A percentile compares a stretch with the other conserved stretches of the same genome.
Evolutionary conservation across 2,797 vertebrate species (phyloP).

Genomic region (Lates japonicus): DNA sequence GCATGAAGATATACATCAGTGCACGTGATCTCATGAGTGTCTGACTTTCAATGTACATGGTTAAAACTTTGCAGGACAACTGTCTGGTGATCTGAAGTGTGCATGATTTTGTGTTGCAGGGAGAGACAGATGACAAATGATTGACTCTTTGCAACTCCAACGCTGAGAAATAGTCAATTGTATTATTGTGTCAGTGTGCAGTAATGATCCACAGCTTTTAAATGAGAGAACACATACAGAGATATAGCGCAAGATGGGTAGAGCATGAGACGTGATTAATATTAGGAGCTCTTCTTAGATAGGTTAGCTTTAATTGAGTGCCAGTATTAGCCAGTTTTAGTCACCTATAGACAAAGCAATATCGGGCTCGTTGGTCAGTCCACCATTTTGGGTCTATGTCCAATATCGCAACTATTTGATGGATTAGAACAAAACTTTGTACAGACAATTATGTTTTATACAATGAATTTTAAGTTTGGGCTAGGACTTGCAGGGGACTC

Average conservation of each 20-base stretch:
- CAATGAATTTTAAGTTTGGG: neutral
- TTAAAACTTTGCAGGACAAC: neutral
- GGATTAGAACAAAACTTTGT: no score
- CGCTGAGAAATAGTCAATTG: neutral
- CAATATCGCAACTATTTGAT: no score
- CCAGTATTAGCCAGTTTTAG: no score
- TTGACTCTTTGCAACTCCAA: neutral
- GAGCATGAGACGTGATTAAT: no score
- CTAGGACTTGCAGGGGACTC: no score
- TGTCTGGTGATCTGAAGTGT: neutral
- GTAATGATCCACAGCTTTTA: neutral
- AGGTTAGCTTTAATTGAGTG: no score
- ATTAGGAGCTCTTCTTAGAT: no score
- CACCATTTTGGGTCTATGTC: neutral
- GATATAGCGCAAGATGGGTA: neutral
- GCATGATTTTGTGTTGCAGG: neutral
- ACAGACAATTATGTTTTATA: neutral
- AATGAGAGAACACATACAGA: neutral
- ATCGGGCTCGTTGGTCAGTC: neutral
- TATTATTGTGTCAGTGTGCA: neutral
- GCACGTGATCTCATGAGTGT: neutral
- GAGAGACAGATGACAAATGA: neutral
- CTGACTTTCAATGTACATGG: neutral
- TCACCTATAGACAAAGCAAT: neutral
- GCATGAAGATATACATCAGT: neutral